phyloP scores from a whole-genome alignment of 2,113 vertebrate species.

The Pygoscelis antarcticus region DNA sequence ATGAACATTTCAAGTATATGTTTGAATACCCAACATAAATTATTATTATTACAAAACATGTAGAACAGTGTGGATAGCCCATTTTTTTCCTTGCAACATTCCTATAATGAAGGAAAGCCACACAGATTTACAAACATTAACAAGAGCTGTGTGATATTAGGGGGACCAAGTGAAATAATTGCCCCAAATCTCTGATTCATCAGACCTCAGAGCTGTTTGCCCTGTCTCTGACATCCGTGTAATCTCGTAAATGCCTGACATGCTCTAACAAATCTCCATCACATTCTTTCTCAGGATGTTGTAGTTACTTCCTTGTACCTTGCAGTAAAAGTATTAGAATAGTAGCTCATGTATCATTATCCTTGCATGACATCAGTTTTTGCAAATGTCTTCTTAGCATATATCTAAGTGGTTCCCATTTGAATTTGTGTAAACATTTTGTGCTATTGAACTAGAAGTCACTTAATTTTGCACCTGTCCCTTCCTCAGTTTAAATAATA shows the following conservation, averaged over 20 bases:
- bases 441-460: neutral
- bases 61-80: neutral
- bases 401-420: neutral
- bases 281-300: neutral
- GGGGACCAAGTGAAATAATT: neutral
- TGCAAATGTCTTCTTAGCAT: neutral
- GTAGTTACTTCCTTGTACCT: neutral
- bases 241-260: neutral
- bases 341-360: neutral
- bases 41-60: neutral
- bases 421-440: slow-evolving; percentile 14
- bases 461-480: slow-evolving; percentile 43
- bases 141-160: neutral
- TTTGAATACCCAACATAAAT: neutral
- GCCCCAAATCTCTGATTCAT: neutral
- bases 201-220: neutral
- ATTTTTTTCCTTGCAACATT: neutral
- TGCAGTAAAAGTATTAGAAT: neutral
- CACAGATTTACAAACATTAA: neutral
- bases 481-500: slow-evolving; percentile 50
- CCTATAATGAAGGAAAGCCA: neutral
- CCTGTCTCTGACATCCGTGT: neutral
- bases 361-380: neutral
- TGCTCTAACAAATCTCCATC: neutral
- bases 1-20: neutral